phyloP scores from a whole-genome alignment of 2,113 vertebrate genomes.

The Emydocephalus ijimae region DNA sequence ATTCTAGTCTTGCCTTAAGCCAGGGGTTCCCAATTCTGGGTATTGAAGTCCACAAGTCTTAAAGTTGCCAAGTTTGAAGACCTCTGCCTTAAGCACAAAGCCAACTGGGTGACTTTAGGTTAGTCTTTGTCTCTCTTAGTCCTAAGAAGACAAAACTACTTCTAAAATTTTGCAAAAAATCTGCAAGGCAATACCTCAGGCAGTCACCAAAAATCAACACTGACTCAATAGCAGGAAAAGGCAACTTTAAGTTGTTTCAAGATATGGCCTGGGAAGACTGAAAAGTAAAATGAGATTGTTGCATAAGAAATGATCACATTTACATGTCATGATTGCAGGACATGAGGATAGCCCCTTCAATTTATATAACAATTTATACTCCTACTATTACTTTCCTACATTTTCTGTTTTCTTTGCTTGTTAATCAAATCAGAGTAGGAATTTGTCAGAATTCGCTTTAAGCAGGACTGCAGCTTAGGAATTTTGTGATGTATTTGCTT shows the following conservation, averaged over 20 bases:
- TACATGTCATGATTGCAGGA: background rate
- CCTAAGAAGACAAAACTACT: background rate
- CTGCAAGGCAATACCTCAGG: background rate
- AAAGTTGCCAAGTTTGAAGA: too few species aligned
- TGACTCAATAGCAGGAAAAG: background rate
- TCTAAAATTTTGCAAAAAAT: background rate
- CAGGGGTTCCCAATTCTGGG: too few species aligned
- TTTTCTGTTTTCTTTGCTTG: background rate
- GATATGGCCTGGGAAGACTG: background rate
- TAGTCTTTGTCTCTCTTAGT: background rate
- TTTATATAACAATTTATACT: background rate
- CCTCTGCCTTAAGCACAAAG: background rate
- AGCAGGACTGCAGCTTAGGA: background rate
- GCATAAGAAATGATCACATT: background rate
- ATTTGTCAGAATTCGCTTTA: background rate
- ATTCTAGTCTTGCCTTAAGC: background rate
- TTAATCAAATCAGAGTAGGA: background rate
- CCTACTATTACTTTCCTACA: background rate
- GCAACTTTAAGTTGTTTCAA: background rate
- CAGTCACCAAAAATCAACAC: background rate
- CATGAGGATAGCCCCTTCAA: background rate
- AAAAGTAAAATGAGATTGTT: background rate
- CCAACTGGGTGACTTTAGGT: background rate
- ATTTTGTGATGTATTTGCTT: conserved; percentile 47
- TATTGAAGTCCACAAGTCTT: too few species aligned